These are phyloP conservation scores for Ceratotherium simum DNA, from an alignment of 2,113 vertebrate genomes.

Conservation along the genomic window DNA sequence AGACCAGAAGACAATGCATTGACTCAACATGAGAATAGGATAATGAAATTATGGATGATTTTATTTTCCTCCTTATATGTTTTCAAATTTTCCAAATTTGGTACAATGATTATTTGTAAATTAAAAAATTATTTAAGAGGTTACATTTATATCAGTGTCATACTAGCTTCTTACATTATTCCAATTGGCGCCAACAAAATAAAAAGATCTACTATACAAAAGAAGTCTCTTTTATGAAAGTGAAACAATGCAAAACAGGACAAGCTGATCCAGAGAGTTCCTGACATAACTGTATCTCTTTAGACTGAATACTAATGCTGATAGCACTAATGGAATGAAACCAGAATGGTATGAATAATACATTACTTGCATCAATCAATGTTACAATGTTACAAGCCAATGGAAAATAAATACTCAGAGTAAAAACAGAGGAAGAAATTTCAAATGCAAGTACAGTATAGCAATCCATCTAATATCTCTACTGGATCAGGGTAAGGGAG, in stretches of 20 bases:
- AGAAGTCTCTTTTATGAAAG: slow-evolving; percentile 62
- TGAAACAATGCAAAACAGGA: slow-evolving; percentile 62
- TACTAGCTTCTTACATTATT: slow-evolving; percentile 9
- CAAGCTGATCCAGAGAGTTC: slow-evolving; percentile 52
- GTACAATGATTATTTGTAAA: slow-evolving; percentile 37
- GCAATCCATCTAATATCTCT: slow-evolving; percentile 79
- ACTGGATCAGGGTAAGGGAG: slow-evolving; percentile 48
- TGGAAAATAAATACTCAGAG: slow-evolving; percentile 81
- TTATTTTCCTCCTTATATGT: slow-evolving; percentile 24
- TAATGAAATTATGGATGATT: background rate
- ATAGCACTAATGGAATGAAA: slow-evolving; percentile 86
- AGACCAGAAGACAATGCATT: background rate
- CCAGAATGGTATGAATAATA: slow-evolving; percentile 87
- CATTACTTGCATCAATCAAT: slow-evolving; percentile 84
- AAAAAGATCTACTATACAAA: slow-evolving; percentile 51
- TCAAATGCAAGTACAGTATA: slow-evolving; percentile 79
- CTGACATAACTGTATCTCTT: slow-evolving; percentile 75
- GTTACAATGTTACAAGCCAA: slow-evolving; percentile 79
- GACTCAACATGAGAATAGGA: background rate
- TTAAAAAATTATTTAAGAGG: slow-evolving; percentile 31
- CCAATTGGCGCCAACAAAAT: slow-evolving; percentile 62
- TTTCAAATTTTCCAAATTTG: slow-evolving; percentile 43
- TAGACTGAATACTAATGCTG: slow-evolving; percentile 77
- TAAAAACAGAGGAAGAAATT: slow-evolving; percentile 82
- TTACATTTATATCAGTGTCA: slow-evolving; percentile 8